Evolutionary conservation across 2,113 vertebrate genomes (phyloP), one percentile per base, ranked within the genome.

Genomic region (Cranoglanis bouderius): DNA sequence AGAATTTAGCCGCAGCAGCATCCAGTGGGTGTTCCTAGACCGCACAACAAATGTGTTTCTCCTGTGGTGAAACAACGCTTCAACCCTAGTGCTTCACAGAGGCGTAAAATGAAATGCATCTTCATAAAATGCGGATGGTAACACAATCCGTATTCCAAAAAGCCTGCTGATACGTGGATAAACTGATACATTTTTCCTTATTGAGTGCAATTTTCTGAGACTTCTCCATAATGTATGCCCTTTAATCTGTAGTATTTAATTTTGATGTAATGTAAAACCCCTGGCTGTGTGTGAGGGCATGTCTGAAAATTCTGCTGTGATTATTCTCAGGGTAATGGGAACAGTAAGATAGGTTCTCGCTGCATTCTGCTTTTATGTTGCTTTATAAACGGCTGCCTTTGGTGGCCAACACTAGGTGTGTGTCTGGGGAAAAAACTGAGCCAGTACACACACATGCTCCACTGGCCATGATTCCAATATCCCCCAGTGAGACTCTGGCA

Each of bases 391-490:
- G n/a, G 55, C 67, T 53, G 72, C 59, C 72, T 87, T 91, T 86
- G 67, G 86, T 86, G 57, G 49, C 78, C 83, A 40, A 75, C 78
- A 10, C 86, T 78, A 38, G 86, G 77, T 85, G 85, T 70, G 82
- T 75, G 67, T 16, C 53, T 3, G 35, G 38, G 43, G 77, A 65
- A 77, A 84, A 57, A 88, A 84, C 77, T 87, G 59, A 87, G 85
- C 72, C 53, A 65, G 65, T 89, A 63, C 67, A 91, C 86, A 84
- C 59, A 84, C 59, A 90, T 88, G 90, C 86, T 90, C 40, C 84
- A 90, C 26, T 88, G 87, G 89, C 82, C 84, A 90, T 74, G 61
- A 87, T 72, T 90, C 84, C 87, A 74, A 87, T 91, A 90, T 88
- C 85, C 80, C 78, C 51, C 67, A 65, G 59, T 87, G 87, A 85